Conservation (phyloP, 1,140 invertebrate genomes). For the Nymphalis io region DNA sequence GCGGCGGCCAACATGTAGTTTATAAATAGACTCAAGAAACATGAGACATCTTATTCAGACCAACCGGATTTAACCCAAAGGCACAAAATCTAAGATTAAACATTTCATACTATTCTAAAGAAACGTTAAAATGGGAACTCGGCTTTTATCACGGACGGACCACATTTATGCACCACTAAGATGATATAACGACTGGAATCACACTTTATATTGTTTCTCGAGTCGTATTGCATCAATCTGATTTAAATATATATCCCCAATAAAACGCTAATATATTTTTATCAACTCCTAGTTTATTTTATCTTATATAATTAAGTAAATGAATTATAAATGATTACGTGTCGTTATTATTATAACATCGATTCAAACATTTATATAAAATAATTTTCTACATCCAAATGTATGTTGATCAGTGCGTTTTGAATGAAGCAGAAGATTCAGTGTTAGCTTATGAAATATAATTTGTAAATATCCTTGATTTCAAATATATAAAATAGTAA, state of each 20-base stretch:
- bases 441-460: no score
- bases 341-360: no score
- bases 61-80: conserved; percentile 6
- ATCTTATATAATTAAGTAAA: not conserved
- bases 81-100: conserved; percentile 16
- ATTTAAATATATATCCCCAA: not conserved
- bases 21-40: conserved; percentile 21
- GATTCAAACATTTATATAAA: no score
- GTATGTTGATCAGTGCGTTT: no score
- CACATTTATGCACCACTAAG: conserved; percentile 20
- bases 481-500: no score
- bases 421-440: no score
- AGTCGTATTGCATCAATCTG: conserved; percentile 4
- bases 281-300: not conserved
- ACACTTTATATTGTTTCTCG: conserved; percentile 13
- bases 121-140: conserved; percentile 20
- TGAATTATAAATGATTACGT: no score
- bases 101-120: conserved; percentile 21
- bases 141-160: conserved; percentile 20
- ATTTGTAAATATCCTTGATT: no score
- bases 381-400: no score
- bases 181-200: conserved; percentile 23
- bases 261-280: not conserved
- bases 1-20: no score
- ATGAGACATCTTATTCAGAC: not conserved